phyloP scores from a whole-genome alignment of 2,797 vertebrate species.

The Anguilla marmorata region DNA sequence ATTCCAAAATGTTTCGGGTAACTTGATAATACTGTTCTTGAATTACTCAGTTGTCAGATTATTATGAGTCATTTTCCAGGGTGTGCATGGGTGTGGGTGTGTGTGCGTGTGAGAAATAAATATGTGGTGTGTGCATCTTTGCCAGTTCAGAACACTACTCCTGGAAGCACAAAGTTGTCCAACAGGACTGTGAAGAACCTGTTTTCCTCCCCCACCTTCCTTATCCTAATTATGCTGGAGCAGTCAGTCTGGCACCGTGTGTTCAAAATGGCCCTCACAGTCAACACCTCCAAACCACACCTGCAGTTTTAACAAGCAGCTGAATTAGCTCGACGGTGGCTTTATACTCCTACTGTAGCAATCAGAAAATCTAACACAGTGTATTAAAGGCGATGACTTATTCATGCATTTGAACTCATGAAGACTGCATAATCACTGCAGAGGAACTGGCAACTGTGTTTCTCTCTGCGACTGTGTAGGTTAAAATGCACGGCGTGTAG shows the following conservation, averaged over 20 bases:
- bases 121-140: background rate
- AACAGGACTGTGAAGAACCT: no score
- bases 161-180: no score
- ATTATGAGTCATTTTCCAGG: no score
- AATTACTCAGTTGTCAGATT: no score
- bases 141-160: background rate
- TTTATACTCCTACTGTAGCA: background rate
- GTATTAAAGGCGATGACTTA: background rate
- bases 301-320: background rate
- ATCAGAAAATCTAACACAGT: background rate
- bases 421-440: background rate
- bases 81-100: background rate
- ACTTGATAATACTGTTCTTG: no score
- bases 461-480: background rate
- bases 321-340: background rate
- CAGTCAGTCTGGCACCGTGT: background rate
- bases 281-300: background rate
- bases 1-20: no score
- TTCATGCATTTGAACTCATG: background rate
- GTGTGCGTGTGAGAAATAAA: background rate
- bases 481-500: background rate
- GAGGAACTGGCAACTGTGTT: background rate
- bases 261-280: background rate
- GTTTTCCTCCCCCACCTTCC: no score
- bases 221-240: no score